Evolutionary conservation across 1,140 invertebrate genomes (phyloP).

Genomic region (Macrostomum lignano): DNA sequence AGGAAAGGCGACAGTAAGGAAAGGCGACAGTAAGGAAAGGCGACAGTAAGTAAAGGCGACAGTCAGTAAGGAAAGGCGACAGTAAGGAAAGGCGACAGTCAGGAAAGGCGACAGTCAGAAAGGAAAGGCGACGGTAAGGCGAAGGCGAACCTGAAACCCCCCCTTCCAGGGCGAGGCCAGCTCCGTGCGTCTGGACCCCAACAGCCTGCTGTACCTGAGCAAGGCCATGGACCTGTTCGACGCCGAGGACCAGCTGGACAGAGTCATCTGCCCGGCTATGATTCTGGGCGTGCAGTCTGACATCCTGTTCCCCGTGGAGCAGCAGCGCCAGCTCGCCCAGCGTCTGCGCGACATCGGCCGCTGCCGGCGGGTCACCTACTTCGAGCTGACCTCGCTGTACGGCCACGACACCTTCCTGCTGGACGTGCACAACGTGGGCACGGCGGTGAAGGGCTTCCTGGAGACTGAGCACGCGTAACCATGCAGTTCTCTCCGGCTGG

Average conservation of each 20-base stretch:
- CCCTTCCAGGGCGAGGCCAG: conserved; percentile 25
- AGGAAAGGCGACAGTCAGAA: too few relatives aligned
- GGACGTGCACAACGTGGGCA: too few relatives aligned
- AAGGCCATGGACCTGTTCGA: conserved; percentile 29
- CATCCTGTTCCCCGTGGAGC: conserved; percentile 24
- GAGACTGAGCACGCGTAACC: too few relatives aligned
- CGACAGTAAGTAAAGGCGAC: too few relatives aligned
- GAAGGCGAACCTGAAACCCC: too few relatives aligned
- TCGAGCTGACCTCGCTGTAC: conserved; percentile 23
- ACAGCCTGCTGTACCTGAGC: conserved; percentile 25
- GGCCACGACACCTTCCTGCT: conserved; percentile 29
- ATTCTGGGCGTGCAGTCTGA: conserved; percentile 25
- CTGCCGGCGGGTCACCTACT: conserved; percentile 15
- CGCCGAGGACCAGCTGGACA: conserved; percentile 13
- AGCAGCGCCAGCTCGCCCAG: conserved; percentile 18
- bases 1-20: too few relatives aligned
- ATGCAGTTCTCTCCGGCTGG: too few relatives aligned
- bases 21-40: too few relatives aligned
- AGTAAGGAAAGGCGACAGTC: too few relatives aligned
- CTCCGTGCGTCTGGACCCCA: conserved; percentile 24
- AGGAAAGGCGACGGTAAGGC: too few relatives aligned
- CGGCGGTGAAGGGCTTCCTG: too few relatives aligned
- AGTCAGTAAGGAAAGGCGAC: too few relatives aligned
- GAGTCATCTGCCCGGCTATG: conserved; percentile 18
- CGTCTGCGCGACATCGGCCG: conserved; percentile 16